phyloP scores from a whole-genome alignment of 2,797 vertebrate species.

The Salmo trutta region DNA sequence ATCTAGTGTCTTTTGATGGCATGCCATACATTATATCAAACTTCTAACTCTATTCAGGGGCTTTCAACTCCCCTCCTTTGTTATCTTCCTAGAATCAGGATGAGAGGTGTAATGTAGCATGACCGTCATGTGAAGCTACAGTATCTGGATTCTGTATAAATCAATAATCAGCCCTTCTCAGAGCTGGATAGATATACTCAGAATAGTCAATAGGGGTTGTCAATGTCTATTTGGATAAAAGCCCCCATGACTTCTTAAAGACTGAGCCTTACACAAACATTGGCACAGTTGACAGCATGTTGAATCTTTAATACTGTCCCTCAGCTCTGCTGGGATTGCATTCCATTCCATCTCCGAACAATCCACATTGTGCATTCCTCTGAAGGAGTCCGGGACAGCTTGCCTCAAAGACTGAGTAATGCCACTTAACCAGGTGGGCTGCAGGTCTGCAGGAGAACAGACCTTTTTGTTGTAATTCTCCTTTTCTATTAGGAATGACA shows the following conservation, averaged over 20 bases:
- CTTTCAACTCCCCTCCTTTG: background rate
- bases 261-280: slow-evolving; percentile 21
- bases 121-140: background rate
- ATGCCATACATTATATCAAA: no score
- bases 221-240: slow-evolving; percentile 37
- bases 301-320: slow-evolving; percentile 19
- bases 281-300: no score
- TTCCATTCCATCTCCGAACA: background rate
- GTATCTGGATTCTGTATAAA: slow-evolving; percentile 18
- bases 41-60: background rate
- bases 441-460: background rate
- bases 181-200: slow-evolving; percentile 27
- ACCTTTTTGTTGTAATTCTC: background rate
- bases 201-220: slow-evolving; percentile 24
- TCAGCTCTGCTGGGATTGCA: background rate
- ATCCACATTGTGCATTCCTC: background rate
- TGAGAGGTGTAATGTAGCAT: background rate
- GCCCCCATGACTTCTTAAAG: slow-evolving; percentile 17
- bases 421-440: background rate
- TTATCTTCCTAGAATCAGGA: no score
- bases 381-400: background rate
- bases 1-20: background rate
- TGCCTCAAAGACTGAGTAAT: background rate
- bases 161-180: slow-evolving; percentile 28
- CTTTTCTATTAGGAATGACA: background rate